Conservation (phyloP, 2,888 invertebrate species). For the Onchidella celtica region DNA sequence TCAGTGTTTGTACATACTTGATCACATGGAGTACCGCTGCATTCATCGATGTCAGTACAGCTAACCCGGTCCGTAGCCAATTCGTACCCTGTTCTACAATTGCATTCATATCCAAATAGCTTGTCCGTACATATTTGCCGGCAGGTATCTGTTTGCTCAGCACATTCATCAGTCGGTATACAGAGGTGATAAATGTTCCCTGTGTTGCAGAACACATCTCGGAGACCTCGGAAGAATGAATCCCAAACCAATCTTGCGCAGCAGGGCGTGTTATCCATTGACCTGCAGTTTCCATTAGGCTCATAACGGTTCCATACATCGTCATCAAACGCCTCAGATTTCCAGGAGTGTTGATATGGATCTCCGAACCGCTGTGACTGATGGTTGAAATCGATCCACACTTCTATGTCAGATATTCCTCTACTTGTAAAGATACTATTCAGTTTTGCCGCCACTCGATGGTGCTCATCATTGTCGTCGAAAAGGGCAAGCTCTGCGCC, state of each 20-base stretch:
- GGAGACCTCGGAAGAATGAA: not conserved
- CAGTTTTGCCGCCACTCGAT: too few species aligned
- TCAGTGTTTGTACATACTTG: slow-evolving; percentile 57
- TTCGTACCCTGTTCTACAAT: not conserved
- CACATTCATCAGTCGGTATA: not conserved
- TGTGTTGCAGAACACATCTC: not conserved
- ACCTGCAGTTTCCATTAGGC: not conserved
- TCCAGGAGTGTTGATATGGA: too few species aligned
- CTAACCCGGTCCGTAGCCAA: not conserved
- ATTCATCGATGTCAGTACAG: not conserved
- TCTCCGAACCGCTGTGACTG: too few species aligned
- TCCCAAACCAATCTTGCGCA: not conserved
- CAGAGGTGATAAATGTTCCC: not conserved
- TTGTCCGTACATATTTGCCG: not conserved
- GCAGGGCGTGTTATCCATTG: not conserved
- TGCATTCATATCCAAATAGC: not conserved
- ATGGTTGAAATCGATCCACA: too few species aligned
- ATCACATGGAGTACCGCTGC: slow-evolving; percentile 50
- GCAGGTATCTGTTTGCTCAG: not conserved
- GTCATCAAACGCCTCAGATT: not conserved
- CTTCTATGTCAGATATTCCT: too few species aligned
- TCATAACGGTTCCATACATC: not conserved
- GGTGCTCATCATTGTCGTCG: not conserved
- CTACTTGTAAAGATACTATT: too few species aligned
- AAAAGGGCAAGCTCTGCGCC: not conserved